A percentile compares a stretch with the other conserved stretches of the same genome.
Evolutionary conservation across 2,888 invertebrate genomes (phyloP).

Genomic region (Brachypterus glaber): DNA sequence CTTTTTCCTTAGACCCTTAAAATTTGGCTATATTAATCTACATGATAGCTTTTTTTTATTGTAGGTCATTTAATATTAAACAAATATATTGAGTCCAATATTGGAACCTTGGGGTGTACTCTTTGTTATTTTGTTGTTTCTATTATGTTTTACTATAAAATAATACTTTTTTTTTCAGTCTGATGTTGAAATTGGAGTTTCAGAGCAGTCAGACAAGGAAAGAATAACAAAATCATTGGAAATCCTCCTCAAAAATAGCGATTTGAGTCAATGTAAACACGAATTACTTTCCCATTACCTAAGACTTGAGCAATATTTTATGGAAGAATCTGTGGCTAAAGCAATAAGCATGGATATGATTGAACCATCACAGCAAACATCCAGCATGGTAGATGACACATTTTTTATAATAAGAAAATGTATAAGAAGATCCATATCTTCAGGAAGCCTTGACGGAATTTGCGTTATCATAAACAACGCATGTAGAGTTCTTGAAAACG

Average conservation of each 20-base stretch:
- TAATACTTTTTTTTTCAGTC: slow-evolving; percentile 38
- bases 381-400: slow-evolving; percentile 94
- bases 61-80: too few species aligned
- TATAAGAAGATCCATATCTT: slow-evolving; percentile 79
- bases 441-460: slow-evolving; percentile 87
- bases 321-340: slow-evolving; percentile 90
- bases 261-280: slow-evolving; percentile 67
- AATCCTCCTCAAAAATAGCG: slow-evolving; percentile 59
- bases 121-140: slow-evolving; percentile 7
- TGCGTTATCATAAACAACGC: slow-evolving; percentile 96
- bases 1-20: too few species aligned
- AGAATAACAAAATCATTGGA: slow-evolving; percentile 47
- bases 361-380: slow-evolving; percentile 65
- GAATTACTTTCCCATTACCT: slow-evolving; percentile 82
- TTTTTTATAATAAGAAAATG: slow-evolving; percentile 96
- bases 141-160: slow-evolving; percentile 6
- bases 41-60: too few species aligned
- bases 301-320: slow-evolving; percentile 85
- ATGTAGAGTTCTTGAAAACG: slow-evolving; percentile 75
- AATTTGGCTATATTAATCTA: too few species aligned
- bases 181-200: slow-evolving; percentile 53
- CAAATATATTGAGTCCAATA: too few species aligned
- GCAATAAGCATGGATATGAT: slow-evolving; percentile 72
- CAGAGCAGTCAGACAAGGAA: slow-evolving; percentile 43
- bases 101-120: too few species aligned